Percentiles rank a stretch among this genome's conserved stretches.
phyloP scores from a whole-genome alignment of 2,888 invertebrate genomes.

The Parnassius smintheus region DNA sequence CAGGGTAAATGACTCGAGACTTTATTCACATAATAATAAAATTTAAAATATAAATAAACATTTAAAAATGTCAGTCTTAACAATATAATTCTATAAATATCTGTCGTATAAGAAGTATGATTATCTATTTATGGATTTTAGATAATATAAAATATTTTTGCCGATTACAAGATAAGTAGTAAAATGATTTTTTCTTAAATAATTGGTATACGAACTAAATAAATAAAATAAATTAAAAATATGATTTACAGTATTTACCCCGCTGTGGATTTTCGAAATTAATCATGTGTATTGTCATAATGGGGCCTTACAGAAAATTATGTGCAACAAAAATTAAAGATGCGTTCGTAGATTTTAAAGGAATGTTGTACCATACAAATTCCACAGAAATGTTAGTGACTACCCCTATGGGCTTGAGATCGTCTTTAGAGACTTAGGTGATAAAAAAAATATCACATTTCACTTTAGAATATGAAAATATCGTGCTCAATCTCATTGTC shows the following conservation, averaged over 20 bases:
- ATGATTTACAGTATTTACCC: constrained; percentile 12
- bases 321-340: not conserved
- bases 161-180: constrained; percentile 12
- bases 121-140: constrained; percentile 4
- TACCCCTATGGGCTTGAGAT: constrained; percentile 24
- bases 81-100: constrained; percentile 15
- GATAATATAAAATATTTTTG: constrained; percentile 18
- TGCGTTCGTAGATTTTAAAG: constrained; percentile 7
- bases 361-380: constrained; percentile 15
- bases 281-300: constrained; percentile 7
- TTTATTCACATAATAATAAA: constrained; percentile 2
- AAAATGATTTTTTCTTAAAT: constrained; percentile 14
- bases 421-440: constrained; percentile 47
- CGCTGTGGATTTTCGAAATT: constrained; percentile 1
- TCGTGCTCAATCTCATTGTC: constrained; percentile 45
- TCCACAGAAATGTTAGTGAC: constrained; percentile 5
- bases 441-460: constrained; percentile 71
- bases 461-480: constrained; percentile 75
- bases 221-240: constrained; percentile 8
- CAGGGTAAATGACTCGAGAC: constrained; percentile 14
- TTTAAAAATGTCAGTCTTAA: constrained; percentile 20
- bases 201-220: constrained; percentile 15
- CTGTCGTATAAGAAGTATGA: constrained; percentile 13
- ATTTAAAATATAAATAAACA: constrained; percentile 14
- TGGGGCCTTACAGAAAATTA: constrained; percentile 6